Evolutionary conservation across 2,113 vertebrate species (phyloP).

Genomic region (Macrotus californicus): DNA sequence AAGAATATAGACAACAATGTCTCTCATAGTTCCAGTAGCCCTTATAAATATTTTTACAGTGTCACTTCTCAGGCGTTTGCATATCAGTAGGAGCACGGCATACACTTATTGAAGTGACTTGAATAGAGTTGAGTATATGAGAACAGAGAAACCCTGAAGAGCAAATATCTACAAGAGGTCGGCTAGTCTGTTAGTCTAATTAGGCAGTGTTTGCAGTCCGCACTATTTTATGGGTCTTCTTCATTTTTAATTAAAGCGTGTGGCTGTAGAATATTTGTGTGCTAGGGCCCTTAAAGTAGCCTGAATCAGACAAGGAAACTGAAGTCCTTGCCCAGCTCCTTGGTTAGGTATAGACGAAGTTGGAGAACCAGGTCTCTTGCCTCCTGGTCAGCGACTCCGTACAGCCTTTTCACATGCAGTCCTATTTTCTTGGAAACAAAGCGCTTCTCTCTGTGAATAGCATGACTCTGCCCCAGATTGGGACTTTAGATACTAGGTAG

Average conservation of each 20-base stretch:
- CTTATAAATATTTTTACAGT: not conserved
- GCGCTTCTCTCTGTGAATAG: not conserved
- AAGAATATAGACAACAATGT: not conserved
- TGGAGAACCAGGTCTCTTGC: not conserved
- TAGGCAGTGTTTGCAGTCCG: not conserved
- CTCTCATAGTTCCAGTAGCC: not conserved
- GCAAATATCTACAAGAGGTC: not conserved
- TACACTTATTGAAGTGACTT: not conserved
- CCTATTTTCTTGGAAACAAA: not conserved
- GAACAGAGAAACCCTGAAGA: not conserved
- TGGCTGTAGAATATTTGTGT: not conserved
- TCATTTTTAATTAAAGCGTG: not conserved
- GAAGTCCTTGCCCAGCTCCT: not conserved
- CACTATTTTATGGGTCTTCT: not conserved
- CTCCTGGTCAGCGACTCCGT: not conserved
- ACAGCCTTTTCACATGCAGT: not conserved
- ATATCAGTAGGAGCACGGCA: not conserved
- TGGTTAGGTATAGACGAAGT: not conserved
- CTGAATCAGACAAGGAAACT: not conserved
- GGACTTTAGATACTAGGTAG: not conserved
- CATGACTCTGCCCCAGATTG: not conserved
- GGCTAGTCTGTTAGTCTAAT: not conserved
- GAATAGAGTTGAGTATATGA: not conserved
- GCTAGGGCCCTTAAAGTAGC: not conserved
- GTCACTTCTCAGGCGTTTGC: not conserved